A percentile compares a stretch with the other conserved stretches of the same genome.
These are phyloP conservation scores for Diplolepis rosae DNA, from an alignment of 2,888 invertebrate species.

Conservation along the genomic window DNA sequence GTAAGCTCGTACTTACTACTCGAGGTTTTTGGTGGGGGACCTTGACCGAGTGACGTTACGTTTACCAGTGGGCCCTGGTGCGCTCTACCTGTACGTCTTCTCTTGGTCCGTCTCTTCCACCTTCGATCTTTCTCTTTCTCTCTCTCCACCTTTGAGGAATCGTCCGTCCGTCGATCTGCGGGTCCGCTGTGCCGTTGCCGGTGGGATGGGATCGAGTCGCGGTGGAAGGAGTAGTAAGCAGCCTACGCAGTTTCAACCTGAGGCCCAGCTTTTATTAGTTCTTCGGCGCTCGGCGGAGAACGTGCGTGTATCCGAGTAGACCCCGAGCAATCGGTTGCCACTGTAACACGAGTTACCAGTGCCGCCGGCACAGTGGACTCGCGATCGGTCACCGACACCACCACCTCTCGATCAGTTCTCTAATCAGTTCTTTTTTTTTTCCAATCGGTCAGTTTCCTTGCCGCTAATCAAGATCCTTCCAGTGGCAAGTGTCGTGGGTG, in stretches of 20 bases:
- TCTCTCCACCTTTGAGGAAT: conserved; percentile 3
- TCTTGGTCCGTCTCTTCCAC: conserved; percentile 33
- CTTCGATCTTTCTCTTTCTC: conserved; percentile 27
- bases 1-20: conserved; percentile 33
- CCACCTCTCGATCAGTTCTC: background rate
- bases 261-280: conserved; percentile 71
- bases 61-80: conserved; percentile 49
- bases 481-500: conserved; percentile 25
- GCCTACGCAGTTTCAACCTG: conserved; percentile 70
- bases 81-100: conserved; percentile 53
- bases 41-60: conserved; percentile 71
- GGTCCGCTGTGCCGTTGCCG: conserved; percentile 42
- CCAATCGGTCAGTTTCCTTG: background rate
- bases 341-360: conserved; percentile 22
- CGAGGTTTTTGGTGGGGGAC: conserved; percentile 65
- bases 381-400: conserved; percentile 26
- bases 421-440: background rate
- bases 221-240: conserved; percentile 70
- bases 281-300: conserved; percentile 71
- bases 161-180: conserved; percentile 47
- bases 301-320: conserved; percentile 61
- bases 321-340: conserved; percentile 29
- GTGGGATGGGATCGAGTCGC: conserved; percentile 61
- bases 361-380: conserved; percentile 24
- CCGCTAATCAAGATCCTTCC: conserved; percentile 17